Percentiles rank a stretch among this genome's conserved stretches.
Conservation (phyloP, 2,113 vertebrate species). For the Sturnira hondurensis region DNA sequence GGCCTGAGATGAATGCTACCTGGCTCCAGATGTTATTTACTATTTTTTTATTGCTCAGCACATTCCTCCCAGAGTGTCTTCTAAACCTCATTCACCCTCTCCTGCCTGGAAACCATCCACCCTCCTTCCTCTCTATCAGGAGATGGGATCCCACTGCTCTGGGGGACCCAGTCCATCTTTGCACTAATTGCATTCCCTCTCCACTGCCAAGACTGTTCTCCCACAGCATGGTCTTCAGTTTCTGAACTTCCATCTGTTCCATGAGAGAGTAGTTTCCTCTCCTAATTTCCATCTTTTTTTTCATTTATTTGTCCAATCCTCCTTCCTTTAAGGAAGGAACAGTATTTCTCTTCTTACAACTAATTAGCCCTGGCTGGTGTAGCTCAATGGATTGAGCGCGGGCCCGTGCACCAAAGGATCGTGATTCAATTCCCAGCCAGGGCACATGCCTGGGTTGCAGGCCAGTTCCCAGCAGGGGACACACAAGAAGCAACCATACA, state of each 20-base stretch:
- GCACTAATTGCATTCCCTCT: background rate
- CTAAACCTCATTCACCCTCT: background rate
- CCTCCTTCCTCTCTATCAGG: background rate
- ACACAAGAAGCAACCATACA: too few species aligned
- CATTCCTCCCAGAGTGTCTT: background rate
- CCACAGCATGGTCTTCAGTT: background rate
- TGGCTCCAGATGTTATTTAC: background rate
- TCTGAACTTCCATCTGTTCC: background rate
- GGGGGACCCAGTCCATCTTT: background rate
- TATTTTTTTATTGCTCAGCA: background rate
- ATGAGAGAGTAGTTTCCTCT: background rate
- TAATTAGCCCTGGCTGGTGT: too few species aligned
- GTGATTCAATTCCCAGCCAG: too few species aligned
- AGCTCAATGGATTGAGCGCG: too few species aligned
- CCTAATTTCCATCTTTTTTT: background rate
- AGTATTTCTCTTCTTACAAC: background rate
- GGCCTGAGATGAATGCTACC: background rate
- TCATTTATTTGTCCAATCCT: background rate
- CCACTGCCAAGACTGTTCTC: background rate
- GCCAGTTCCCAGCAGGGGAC: too few species aligned
- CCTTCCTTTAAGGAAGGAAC: background rate
- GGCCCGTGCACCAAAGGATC: too few species aligned
- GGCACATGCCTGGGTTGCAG: too few species aligned
- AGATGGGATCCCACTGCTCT: background rate
- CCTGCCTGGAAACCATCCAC: background rate